Evolutionary conservation across 2,113 vertebrate species (phyloP), one percentile per base, ranked within the genome.

Genomic region (Nettapus auritus): DNA sequence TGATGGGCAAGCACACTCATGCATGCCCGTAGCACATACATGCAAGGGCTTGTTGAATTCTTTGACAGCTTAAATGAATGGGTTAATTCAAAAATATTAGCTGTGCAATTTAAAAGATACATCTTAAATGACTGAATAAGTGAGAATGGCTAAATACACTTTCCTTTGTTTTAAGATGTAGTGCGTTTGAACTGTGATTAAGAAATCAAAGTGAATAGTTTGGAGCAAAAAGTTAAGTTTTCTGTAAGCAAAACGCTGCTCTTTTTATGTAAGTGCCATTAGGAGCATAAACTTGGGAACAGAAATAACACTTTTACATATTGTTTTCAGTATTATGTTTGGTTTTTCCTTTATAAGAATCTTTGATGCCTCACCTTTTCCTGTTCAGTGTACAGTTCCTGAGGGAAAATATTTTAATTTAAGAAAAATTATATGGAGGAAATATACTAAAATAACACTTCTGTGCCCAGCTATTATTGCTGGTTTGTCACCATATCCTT

Each of bases 211-310:
- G 78, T 66, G 78, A 89, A 88, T 69, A 64, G 29, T 91, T 90
- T 91, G 40, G 93, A 96, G 90, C 86, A 95, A 92, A 94, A 95
- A 90, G 90, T 96, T 96, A 94, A 91, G 90, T 96, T 88, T 96
- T 94, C 76, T 93, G 60, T 96, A 95, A 94, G 90, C 40, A 6
- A 82, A 96, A 88, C 4, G 0, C 57, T 84, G 86, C 74, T 94
- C 69, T 94, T 86, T 96, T 96, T 96, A 92, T 90, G 33, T 88
- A 96, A 96, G 83, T 7, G 13, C 77, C 83, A 56, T 93, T 94
- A 96, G 57, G 53, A 96, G 74, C 63, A 62, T 82, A 94, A 96
- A 94, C 81, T 94, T 75, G 85, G 79, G 82, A 93, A 94, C 77
- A 90, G 66, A 50, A 95, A 93, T 93, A 93, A 95, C 28, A 92